phyloP scores from a whole-genome alignment of 2,113 vertebrate species.

The Prionailurus bengalensis region DNA sequence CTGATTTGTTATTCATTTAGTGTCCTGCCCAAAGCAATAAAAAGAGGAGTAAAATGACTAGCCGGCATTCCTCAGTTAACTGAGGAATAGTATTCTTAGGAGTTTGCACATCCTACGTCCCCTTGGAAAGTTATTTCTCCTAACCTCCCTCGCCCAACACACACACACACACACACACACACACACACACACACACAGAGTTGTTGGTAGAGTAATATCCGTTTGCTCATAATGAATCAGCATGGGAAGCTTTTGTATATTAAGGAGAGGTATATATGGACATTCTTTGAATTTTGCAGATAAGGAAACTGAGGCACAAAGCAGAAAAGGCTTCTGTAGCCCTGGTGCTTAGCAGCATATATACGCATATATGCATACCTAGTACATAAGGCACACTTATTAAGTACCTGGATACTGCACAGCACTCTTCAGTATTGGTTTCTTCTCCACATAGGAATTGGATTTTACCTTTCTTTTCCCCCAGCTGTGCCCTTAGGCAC shows the following conservation, averaged over 20 bases:
- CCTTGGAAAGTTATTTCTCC: neutral
- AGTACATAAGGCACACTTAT: neutral
- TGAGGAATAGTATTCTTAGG: constrained; percentile 35
- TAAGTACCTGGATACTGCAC: neutral
- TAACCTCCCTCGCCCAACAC: too few relatives aligned
- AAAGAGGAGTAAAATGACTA: neutral
- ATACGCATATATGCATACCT: neutral
- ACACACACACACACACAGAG: neutral
- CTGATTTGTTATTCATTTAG: constrained; percentile 44
- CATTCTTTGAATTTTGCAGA: constrained; percentile 1
- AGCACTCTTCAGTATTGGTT: neutral
- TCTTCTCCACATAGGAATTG: constrained; percentile 43
- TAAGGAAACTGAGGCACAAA: constrained; percentile 26
- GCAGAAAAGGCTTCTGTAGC: neutral
- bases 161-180: neutral
- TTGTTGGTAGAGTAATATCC: neutral
- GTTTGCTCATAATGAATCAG: neutral
- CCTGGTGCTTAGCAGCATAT: neutral
- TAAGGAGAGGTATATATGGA: neutral
- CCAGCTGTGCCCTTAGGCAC: constrained; percentile 30
- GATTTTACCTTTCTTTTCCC: constrained; percentile 67
- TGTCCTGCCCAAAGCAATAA: constrained; percentile 35
- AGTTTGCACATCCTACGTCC: neutral
- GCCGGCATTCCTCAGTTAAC: constrained; percentile 1
- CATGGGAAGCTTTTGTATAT: neutral